These are phyloP conservation scores for Aldabrachelys gigantea DNA, from an alignment of 2,113 vertebrate species.

Conservation along the genomic window DNA sequence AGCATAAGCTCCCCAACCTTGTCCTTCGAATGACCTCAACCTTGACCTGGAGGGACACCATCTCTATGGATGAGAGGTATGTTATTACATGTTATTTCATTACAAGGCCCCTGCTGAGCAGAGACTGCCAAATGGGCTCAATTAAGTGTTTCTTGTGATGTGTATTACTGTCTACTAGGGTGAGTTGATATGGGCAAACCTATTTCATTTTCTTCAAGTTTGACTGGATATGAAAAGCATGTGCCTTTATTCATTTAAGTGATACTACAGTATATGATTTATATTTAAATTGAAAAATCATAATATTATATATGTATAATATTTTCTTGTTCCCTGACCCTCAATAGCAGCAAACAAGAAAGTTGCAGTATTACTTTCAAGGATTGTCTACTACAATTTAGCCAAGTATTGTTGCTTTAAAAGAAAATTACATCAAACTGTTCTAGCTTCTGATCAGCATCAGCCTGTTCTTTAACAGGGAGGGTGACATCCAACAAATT, in stretches of 20 bases:
- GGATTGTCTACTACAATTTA: neutral
- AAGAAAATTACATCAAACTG: neutral
- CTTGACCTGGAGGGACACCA: constrained; percentile 47
- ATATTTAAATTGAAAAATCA: constrained; percentile 37
- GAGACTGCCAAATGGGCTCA: constrained; percentile 63
- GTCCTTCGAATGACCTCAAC: constrained; percentile 31
- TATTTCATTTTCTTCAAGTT: constrained; percentile 63
- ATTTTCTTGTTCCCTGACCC: neutral
- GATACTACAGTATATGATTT: constrained; percentile 44
- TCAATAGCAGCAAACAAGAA: neutral
- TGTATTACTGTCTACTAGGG: constrained; percentile 55
- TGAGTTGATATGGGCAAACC: constrained; percentile 38
- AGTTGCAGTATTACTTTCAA: neutral
- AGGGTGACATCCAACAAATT: neutral
- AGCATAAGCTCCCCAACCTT: constrained; percentile 23
- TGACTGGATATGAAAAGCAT: constrained; percentile 58
- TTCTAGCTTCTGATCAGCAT: constrained; percentile 6
- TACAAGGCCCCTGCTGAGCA: constrained; percentile 60
- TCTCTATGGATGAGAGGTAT: constrained; percentile 51
- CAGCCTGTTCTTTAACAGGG: neutral
- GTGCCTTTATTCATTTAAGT: neutral
- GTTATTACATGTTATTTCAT: constrained; percentile 72
- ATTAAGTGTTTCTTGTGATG: constrained; percentile 64
- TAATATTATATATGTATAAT: neutral
- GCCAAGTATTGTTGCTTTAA: neutral